These are phyloP conservation scores for Monoplex corrugatus DNA, from an alignment of 2,888 invertebrate species.

Conservation along the genomic window DNA sequence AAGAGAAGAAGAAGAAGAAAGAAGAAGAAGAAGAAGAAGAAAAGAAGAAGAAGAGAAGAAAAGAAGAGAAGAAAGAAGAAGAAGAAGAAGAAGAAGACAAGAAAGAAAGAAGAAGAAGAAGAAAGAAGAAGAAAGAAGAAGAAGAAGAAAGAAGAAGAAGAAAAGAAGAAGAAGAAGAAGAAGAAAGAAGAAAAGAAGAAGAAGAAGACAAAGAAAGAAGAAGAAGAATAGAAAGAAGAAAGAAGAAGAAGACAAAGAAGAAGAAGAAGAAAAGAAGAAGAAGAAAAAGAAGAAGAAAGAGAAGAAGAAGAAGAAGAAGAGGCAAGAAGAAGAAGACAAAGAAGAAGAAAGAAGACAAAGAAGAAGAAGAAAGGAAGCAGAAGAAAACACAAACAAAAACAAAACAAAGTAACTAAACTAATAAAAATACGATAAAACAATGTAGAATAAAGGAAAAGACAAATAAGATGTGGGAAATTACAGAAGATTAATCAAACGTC, in stretches of 20 bases:
- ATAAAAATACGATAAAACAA: not conserved
- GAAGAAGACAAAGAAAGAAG: not conserved
- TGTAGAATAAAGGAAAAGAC: not conserved
- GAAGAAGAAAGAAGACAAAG: not conserved
- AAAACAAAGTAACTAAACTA: not conserved
- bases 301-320: conserved; percentile 4
- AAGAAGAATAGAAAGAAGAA: too few species aligned
- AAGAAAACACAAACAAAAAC: not conserved
- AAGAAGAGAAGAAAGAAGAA: not conserved
- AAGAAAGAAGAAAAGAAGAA: not conserved
- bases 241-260: too few species aligned
- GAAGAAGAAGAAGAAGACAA: not conserved
- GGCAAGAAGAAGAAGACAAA: not conserved
- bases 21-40: not conserved
- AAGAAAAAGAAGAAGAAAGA: too few species aligned
- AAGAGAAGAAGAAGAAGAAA: not conserved
- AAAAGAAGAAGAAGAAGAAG: not conserved
- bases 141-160: not conserved
- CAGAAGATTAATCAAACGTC: too few species aligned
- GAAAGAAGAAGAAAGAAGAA: conserved; percentile 15
- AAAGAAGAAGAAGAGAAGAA: not conserved
- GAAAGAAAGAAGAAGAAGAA: not conserved
- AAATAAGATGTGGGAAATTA: not conserved
- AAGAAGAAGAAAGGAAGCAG: not conserved
- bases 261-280: too few species aligned